These are phyloP conservation scores for Alcis repandata DNA, from an alignment of 2,888 invertebrate species.

Conservation along the genomic window DNA sequence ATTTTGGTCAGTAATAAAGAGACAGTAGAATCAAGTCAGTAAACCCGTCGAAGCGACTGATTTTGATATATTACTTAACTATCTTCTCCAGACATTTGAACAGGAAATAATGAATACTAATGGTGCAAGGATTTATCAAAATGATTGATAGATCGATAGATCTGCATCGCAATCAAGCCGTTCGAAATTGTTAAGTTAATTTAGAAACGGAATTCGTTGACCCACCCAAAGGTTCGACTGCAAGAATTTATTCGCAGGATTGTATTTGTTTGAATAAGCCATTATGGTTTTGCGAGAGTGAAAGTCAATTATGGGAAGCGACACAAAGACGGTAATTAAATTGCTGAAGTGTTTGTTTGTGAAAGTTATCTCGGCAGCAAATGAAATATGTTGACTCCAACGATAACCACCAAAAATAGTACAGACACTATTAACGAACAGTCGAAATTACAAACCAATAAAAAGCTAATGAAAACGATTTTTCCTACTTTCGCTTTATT, in stretches of 20 bases:
- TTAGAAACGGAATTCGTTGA: not conserved
- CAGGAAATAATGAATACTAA: conserved; percentile 21
- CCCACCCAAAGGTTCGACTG: conserved; percentile 16
- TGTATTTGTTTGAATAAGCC: conserved; percentile 22
- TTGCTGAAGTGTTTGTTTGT: conserved; percentile 21
- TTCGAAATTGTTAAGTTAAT: not conserved
- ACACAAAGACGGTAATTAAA: conserved; percentile 12
- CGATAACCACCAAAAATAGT: not conserved
- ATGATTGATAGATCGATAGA: conserved; percentile 1
- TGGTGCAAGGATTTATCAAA: not conserved
- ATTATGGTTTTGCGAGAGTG: conserved; percentile 22
- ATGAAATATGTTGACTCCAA: not conserved
- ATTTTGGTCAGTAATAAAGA: not conserved
- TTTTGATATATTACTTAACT: conserved; percentile 6
- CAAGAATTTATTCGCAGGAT: conserved; percentile 23
- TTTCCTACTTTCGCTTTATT: too few species aligned
- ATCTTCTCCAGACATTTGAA: conserved; percentile 10
- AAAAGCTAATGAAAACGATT: not conserved
- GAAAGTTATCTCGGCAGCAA: conserved; percentile 10
- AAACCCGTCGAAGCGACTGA: not conserved
- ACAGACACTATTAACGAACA: not conserved
- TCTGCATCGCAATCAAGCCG: not conserved
- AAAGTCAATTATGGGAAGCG: conserved; percentile 20
- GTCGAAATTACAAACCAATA: not conserved
- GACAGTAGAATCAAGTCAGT: not conserved